phyloP scores from a whole-genome alignment of 2,113 vertebrate genomes.

The Symphodus melops region DNA sequence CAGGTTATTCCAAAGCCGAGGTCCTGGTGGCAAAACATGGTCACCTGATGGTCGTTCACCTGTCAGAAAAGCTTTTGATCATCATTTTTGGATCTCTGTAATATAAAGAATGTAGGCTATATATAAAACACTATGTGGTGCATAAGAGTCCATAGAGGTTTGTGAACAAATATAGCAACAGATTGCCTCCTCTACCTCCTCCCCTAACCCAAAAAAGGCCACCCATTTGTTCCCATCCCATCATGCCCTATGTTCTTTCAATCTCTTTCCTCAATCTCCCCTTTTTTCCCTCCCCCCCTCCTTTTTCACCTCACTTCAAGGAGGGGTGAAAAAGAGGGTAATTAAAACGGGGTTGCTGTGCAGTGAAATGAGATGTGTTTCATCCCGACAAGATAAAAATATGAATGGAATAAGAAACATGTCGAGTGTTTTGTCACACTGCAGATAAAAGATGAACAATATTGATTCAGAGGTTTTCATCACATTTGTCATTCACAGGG shows the following conservation, averaged over 20 bases:
- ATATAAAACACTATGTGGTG: too few relatives aligned
- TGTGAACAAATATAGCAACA: slow-evolving; percentile 3
- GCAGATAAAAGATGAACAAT: slow-evolving; percentile 14
- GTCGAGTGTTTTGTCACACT: not conserved
- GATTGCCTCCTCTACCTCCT: slow-evolving; percentile 10
- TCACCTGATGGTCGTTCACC: too few relatives aligned
- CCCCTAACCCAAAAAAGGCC: slow-evolving; percentile 31
- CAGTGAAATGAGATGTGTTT: slow-evolving; percentile 41
- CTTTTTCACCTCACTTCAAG: slow-evolving; percentile 19
- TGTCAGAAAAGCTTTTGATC: too few relatives aligned
- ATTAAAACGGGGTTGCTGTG: slow-evolving; percentile 66
- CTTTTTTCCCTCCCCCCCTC: slow-evolving; percentile 19
- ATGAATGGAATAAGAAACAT: slow-evolving; percentile 5
- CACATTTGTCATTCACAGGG: slow-evolving; percentile 1
- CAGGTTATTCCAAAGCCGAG: too few relatives aligned
- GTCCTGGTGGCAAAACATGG: too few relatives aligned
- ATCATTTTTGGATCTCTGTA: not conserved
- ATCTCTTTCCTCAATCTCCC: slow-evolving; percentile 25
- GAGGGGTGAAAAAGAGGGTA: slow-evolving; percentile 52
- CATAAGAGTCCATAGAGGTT: not conserved
- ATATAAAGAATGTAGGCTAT: not conserved
- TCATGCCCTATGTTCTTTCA: slow-evolving; percentile 10
- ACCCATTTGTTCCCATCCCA: slow-evolving; percentile 26
- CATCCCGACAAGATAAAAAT: slow-evolving; percentile 8
- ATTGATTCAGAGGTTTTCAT: slow-evolving; percentile 2